A percentile compares a stretch with the other conserved stretches of the same genome.
Evolutionary conservation across 92 coral and sea anemone genomes (phyloP).

Genomic region (Bergia puertoricense): DNA sequence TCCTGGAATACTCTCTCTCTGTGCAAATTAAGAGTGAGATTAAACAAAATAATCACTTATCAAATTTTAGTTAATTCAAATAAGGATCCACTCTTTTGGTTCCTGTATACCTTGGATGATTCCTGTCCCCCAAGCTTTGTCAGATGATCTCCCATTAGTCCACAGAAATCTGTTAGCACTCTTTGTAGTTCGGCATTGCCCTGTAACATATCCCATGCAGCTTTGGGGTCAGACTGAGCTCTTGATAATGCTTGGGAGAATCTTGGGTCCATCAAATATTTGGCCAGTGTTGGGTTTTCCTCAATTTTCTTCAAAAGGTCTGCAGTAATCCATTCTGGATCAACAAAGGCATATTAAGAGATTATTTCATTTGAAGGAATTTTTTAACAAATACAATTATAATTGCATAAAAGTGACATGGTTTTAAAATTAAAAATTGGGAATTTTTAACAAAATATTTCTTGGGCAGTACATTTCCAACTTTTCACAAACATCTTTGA

Average conservation of each 20-base stretch:
- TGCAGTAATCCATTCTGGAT: constrained; percentile 80
- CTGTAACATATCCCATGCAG: constrained; percentile 60
- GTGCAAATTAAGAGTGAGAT: no score
- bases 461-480: no score
- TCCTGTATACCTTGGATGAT: neutral
- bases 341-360: neutral
- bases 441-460: no score
- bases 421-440: no score
- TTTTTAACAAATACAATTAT: no score
- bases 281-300: constrained; percentile 66
- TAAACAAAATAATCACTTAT: no score
- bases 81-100: neutral
- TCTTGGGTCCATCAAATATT: constrained; percentile 73
- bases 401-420: no score
- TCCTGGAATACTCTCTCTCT: no score
- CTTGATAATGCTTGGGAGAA: constrained; percentile 72
- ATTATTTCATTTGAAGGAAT: neutral
- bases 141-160: constrained; percentile 78
- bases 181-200: constrained; percentile 74
- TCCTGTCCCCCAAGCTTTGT: constrained; percentile 62
- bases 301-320: constrained; percentile 75
- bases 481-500: no score
- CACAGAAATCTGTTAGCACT: constrained; percentile 72
- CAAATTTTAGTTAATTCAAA: neutral
- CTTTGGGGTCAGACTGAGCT: constrained; percentile 66